Evolutionary conservation across 2,888 invertebrate genomes (phyloP).

Genomic region (Gymnocheta viridis): DNA sequence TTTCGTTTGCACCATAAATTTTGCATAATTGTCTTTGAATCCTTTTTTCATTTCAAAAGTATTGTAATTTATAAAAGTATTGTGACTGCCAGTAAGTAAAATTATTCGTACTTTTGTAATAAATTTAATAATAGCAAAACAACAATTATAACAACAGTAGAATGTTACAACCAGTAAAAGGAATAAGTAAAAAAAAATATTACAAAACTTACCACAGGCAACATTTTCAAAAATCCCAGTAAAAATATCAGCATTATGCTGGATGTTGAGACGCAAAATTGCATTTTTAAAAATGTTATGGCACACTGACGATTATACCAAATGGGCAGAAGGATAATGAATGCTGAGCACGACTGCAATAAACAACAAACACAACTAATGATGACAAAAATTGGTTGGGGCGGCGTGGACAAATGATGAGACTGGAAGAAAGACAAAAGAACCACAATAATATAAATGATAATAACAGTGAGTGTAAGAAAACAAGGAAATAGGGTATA

Average conservation of each 20-base stretch:
- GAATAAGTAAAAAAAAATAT: neutral
- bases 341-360: constrained; percentile 81
- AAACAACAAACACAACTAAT: constrained; percentile 82
- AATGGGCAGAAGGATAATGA: constrained; percentile 81
- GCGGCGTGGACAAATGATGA: constrained; percentile 70
- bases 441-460: neutral
- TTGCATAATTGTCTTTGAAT: constrained; percentile 56
- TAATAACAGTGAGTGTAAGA: neutral
- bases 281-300: constrained; percentile 86
- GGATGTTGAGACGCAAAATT: constrained; percentile 87
- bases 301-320: constrained; percentile 83
- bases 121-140: constrained; percentile 50
- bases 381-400: constrained; percentile 81
- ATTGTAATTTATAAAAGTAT: constrained; percentile 10
- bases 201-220: constrained; percentile 82
- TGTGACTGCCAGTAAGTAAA: constrained; percentile 34
- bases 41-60: constrained; percentile 32
- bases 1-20: constrained; percentile 50
- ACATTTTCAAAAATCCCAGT: constrained; percentile 82
- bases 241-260: constrained; percentile 87
- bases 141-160: neutral
- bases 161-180: neutral
- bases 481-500: neutral
- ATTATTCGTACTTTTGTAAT: constrained; percentile 47
- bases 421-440: constrained; percentile 42